A percentile compares a stretch with the other conserved stretches of the same genome.
Evolutionary conservation across 2,113 vertebrate species (phyloP).

Genomic region (Passer montanus): DNA sequence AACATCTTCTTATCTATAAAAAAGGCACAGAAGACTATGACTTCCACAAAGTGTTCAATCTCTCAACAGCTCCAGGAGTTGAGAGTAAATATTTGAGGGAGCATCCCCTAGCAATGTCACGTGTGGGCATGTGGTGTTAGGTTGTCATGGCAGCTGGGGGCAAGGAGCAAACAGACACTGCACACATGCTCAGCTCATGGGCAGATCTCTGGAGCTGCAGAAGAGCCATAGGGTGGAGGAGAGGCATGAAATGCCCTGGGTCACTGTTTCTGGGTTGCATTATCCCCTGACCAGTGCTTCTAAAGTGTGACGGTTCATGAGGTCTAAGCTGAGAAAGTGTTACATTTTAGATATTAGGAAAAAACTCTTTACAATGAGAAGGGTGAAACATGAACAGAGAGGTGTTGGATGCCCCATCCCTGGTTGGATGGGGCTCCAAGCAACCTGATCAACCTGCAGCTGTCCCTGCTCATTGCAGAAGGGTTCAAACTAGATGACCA

Average conservation of each 20-base stretch:
- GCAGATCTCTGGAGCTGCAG: neutral
- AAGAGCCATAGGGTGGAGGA: fast-evolving
- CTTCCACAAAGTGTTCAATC: neutral
- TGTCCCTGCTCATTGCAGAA: neutral
- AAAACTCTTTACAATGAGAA: neutral
- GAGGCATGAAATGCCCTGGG: neutral
- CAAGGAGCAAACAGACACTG: neutral
- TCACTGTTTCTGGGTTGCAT: neutral
- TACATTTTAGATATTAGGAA: neutral
- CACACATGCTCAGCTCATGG: neutral
- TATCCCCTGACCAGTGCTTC: neutral
- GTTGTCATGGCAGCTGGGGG: slow-evolving; percentile 36
- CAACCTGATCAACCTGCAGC: neutral
- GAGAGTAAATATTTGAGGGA: slow-evolving; percentile 60
- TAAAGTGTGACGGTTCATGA: fast-evolving
- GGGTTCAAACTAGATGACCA: neutral
- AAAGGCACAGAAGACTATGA: neutral
- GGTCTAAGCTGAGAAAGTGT: neutral
- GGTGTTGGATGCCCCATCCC: neutral
- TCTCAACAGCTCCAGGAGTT: slow-evolving; percentile 23
- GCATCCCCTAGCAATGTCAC: slow-evolving; percentile 40
- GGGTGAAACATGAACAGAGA: neutral
- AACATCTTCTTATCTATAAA: neutral
- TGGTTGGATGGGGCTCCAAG: neutral
- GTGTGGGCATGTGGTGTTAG: neutral